Evolutionary conservation across 2,797 vertebrate genomes (phyloP), one percentile per base, ranked within the genome.

Genomic region (Coranthus polyacanthus): DNA sequence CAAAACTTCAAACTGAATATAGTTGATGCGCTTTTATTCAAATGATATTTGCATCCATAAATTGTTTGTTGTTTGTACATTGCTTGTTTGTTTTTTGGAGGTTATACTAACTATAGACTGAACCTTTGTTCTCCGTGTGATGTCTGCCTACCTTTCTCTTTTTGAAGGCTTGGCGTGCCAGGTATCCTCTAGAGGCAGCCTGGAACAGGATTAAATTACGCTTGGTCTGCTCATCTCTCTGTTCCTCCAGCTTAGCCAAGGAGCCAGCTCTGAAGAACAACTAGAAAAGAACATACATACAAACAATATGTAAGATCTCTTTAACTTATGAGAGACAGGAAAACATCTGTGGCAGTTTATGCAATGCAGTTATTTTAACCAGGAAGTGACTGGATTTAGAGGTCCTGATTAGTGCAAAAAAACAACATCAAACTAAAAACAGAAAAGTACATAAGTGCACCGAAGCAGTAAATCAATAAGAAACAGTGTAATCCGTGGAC

Each of bases 231-330:
- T 96, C 93, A 47, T 99, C 98, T 66, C 98, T 93, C 89, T 99
- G 98, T 60, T 98, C 97, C 84, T 99, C 97, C 79, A 99, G 90
- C 45, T 93, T 96, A 50, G 96, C 95, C 89, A 99, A 89, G 0
- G 95, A 96, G 41, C 98, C 97, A 0, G 96, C 97, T 82, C 96
- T 94, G 92, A 99, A 99, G 92, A 99, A 98, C 77, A 99, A 94
- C 98, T 99, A 79, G n/a, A 75, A 62, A n/a, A 69, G 49, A 68
- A 80, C 57, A 78, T 15, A 76, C 21, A 55, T 47, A 61, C 34
- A 67, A 17, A 65, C 57, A 57, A 75, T 18, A 60, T 9, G 50
- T 2, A n/a, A 12, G 9, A 61, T 50, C 20, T 57, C 57, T 63
- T 52, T 2, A 54, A 42, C 16, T 51, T 45, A 78, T 81, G 51